These are phyloP conservation scores for Mamestra brassicae DNA, from an alignment of 2,888 invertebrate genomes.

Conservation along the genomic window DNA sequence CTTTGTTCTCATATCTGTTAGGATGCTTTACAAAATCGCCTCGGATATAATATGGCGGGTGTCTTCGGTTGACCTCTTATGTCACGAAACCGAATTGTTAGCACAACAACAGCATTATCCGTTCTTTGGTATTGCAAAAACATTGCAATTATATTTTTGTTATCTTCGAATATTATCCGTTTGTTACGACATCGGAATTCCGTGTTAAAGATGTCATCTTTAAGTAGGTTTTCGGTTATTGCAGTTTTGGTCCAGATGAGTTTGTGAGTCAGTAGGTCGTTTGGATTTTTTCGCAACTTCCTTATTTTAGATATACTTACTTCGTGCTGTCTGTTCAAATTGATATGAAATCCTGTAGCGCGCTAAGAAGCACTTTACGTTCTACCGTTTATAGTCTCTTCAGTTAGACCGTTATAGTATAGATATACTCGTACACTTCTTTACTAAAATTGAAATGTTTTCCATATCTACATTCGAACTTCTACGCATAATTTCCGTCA, in stretches of 20 bases:
- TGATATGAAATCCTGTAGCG: neutral
- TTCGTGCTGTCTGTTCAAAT: neutral
- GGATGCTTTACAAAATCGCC: constrained; percentile 31
- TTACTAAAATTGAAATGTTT: neutral
- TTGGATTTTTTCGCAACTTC: constrained; percentile 13
- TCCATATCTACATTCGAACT: neutral
- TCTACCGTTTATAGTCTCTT: neutral
- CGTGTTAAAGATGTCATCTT: constrained; percentile 43
- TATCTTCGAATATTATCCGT: constrained; percentile 23
- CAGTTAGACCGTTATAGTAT: no score
- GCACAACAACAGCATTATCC: constrained; percentile 44
- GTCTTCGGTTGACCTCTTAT: constrained; percentile 51
- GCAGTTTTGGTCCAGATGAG: constrained; percentile 33
- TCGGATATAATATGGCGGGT: constrained; percentile 9
- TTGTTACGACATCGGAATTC: constrained; percentile 54
- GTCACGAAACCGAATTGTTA: constrained; percentile 47
- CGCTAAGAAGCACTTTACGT: neutral
- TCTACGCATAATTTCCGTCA: neutral
- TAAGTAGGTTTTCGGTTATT: constrained; percentile 34
- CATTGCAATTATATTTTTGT: constrained; percentile 41
- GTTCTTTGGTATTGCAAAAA: constrained; percentile 49
- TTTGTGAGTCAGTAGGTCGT: constrained; percentile 35
- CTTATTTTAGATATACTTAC: neutral
- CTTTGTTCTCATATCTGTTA: constrained; percentile 40
- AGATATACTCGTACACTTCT: no score